Evolutionary conservation across 2,888 invertebrate genomes (phyloP), one percentile per base, ranked within the genome.

Genomic region (Clitarchus hookeri): DNA sequence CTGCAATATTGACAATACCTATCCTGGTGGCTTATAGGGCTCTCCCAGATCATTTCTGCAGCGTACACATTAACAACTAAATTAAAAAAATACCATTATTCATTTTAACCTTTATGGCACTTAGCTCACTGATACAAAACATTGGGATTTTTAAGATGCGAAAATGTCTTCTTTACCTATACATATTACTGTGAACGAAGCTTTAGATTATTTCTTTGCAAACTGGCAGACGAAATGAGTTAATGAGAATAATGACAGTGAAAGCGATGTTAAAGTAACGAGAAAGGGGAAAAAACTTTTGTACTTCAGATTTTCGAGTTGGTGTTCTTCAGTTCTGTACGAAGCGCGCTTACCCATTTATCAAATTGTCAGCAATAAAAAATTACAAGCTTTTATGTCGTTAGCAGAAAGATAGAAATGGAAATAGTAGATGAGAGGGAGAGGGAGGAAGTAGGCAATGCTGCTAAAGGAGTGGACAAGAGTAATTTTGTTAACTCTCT

Each of bases 191-290:
- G 65, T 65, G 65, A 65, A 65, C 8, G n/a, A n/a, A 65, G n/a
- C n/a, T 65, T 65, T 11, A 23, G n/a, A 65, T 65, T 23, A 16
- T 65, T 65, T 65, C 16, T 65, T 19, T 23, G 11, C 65, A 23
- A 65, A 65, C 23, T 23, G 65, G 16, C 65, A 65, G 65, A 65
- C 65, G 6, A 65, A 65, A 65, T 65, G 65, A 65, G 65, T 19
- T 65, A 65, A 65, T 65, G 65, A 65, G 65, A 65, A 65, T 65
- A 65, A 65, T 65, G 65, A 65, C 65, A 65, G 65, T 19, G n/a
- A 65, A n/a, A 65, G 65, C 65, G 65, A 19, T 23, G 65, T 65
- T 65, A n/a, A 19, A 65, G 65, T n/a, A 65, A 65, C 65, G n/a
- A n/a, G 65, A 23, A n/a, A 8, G n/a, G 65, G 65, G 65, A n/a